Evolutionary conservation across 2,797 vertebrate genomes (phyloP).

Genomic region (Lacerta agilis): DNA sequence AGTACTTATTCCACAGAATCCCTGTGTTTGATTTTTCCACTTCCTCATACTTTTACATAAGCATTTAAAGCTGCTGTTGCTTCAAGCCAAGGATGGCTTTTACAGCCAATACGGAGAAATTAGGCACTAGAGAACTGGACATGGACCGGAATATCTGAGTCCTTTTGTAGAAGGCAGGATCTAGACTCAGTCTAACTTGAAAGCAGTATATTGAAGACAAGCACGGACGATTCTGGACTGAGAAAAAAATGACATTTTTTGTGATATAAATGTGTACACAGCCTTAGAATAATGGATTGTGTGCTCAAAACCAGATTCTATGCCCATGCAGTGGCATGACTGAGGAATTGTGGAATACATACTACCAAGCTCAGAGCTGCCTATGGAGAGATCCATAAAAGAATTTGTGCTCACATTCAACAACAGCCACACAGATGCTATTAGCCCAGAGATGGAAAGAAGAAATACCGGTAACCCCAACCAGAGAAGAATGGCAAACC

Average conservation of each 20-base stretch:
- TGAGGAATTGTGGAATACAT: not conserved
- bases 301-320: not conserved
- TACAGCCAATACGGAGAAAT: not conserved
- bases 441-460: too few relatives aligned
- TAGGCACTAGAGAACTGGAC: not conserved
- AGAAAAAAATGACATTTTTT: too few relatives aligned
- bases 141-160: not conserved
- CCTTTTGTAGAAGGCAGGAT: not conserved
- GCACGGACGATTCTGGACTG: too few relatives aligned
- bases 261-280: not conserved
- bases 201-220: not conserved
- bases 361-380: not conserved
- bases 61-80: conserved; percentile 16
- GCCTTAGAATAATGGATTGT: not conserved
- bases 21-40: conserved; percentile 7
- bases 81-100: not conserved
- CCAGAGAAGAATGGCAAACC: too few relatives aligned
- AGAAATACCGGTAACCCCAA: too few relatives aligned
- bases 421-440: too few relatives aligned
- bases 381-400: not conserved
- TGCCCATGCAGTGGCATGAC: not conserved
- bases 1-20: conserved; percentile 58
- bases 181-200: not conserved
- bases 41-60: conserved; percentile 16
- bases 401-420: too few relatives aligned